Evolutionary conservation across 2,888 invertebrate species (phyloP), one percentile per base, ranked within the genome.

Genomic region (Daptonema setosum): DNA sequence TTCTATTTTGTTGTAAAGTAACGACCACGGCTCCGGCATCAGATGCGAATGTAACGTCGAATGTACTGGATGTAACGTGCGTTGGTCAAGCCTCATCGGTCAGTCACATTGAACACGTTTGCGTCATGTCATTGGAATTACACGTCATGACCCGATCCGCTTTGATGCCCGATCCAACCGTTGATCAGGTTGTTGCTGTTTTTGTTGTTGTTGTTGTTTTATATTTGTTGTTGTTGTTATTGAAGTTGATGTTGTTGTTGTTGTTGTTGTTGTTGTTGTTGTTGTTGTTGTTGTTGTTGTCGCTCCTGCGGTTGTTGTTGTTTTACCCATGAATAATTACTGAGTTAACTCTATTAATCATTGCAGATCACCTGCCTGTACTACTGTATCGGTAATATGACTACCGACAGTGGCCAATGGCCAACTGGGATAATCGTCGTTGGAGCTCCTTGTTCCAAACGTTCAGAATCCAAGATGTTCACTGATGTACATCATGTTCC

Each of bases 121-220:
- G 87, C 1, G 73, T 83, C n/a, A 75, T 91, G 73, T 79, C 83
- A 28, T 67, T 88, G 68, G 95, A 95, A 76, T 72, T 91, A 17
- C 84, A 85, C 67, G 79, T 81, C 41, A 71, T 77, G 47, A 82
- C 84, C 0, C 78, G 88, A 61, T 81, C 78, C 2, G 80, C 83
- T 63, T 74, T 87, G 1, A 75, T 79, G 61, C 90, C 88, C 0
- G 83, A 95, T 75, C 91, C 91, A 0, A 74, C 80, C 56, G 67
- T 79, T 60, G 91, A 95, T 76, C 70, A 80, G 11, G 80, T 95
- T 26, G 73, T 78, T 68, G 85, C 83, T 2, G 72, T 88, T 61
- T 87, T 90, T n/a, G n/a, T n/a, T n/a, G n/a, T n/a, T n/a, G n/a
- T n/a, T n/a, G n/a, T n/a, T n/a, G n/a, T n/a, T n/a, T n/a, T n/a